These are phyloP conservation scores for Hycleus phaleratus DNA, from an alignment of 1,140 invertebrate species.

Conservation along the genomic window DNA sequence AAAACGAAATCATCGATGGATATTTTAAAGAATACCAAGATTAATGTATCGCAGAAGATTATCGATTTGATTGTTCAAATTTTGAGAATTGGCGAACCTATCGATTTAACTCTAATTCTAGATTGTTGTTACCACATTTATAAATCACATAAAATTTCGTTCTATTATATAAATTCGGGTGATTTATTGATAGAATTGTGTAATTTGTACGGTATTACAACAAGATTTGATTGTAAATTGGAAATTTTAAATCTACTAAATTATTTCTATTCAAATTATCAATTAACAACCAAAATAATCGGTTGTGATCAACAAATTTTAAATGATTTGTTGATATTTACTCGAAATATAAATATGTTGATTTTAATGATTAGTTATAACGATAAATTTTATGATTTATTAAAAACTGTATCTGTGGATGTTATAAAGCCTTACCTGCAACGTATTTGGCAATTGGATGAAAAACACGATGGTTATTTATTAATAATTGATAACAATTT, in stretches of 20 bases:
- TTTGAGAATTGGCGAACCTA: neutral
- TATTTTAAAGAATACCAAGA: neutral
- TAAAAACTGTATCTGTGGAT: neutral
- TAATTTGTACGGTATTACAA: neutral
- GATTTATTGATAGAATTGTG: neutral
- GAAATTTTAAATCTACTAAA: neutral
- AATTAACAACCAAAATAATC: slow-evolving; percentile 1
- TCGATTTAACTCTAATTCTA: slow-evolving; percentile 6
- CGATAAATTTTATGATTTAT: slow-evolving; percentile 3
- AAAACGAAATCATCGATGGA: neutral
- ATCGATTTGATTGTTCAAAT: slow-evolving; percentile 2
- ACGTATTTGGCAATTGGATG: slow-evolving; percentile 7
- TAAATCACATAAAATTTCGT: neutral
- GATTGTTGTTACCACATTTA: slow-evolving; percentile 11
- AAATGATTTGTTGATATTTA: neutral
- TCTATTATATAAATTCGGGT: neutral
- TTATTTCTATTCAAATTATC: slow-evolving; percentile 6
- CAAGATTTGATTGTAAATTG: neutral
- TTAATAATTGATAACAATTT: neutral
- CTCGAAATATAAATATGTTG: neutral
- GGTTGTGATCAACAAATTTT: slow-evolving; percentile 1
- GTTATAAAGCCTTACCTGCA: slow-evolving; percentile 8
- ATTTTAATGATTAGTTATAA: neutral
- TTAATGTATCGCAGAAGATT: slow-evolving; percentile 10
- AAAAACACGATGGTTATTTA: neutral